Evolutionary conservation across 2,888 invertebrate species (phyloP).

Genomic region (Caenorhabditis sp.): DNA sequence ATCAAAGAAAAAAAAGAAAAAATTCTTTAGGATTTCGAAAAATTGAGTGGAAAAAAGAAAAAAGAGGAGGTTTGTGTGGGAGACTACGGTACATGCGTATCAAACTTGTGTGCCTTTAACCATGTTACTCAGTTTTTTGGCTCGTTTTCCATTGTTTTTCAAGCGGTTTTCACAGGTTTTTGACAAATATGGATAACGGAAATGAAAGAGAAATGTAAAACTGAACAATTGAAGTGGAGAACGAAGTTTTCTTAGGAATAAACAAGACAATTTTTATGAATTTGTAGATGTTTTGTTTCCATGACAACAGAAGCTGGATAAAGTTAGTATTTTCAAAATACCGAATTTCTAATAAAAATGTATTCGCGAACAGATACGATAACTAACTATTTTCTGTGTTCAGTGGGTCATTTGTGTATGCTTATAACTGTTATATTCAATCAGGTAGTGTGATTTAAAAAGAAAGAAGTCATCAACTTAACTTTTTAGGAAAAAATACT

Average conservation of each 20-base stretch:
- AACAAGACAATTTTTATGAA: neutral
- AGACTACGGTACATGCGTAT: slow-evolving; percentile 38
- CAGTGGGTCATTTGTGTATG: slow-evolving; percentile 80
- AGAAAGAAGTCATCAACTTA: too few species aligned
- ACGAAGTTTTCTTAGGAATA: neutral
- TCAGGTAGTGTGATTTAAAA: too few species aligned
- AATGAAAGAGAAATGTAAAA: neutral
- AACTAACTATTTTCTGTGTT: slow-evolving; percentile 80
- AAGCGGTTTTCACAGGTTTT: neutral
- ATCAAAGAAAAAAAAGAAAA: slow-evolving; percentile 33
- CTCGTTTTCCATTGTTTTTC: neutral
- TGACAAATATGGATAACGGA: neutral
- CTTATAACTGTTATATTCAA: slow-evolving; percentile 79
- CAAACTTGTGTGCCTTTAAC: slow-evolving; percentile 34
- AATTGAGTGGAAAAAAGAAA: slow-evolving; percentile 9
- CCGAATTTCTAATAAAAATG: slow-evolving; percentile 9
- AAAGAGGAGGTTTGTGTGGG: slow-evolving; percentile 1
- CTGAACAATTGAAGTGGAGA: neutral
- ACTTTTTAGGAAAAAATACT: slow-evolving; percentile 14
- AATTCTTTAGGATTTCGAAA: slow-evolving; percentile 36
- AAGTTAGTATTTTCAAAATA: neutral
- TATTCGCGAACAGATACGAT: slow-evolving; percentile 68
- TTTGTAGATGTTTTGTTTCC: neutral
- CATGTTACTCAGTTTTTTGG: neutral
- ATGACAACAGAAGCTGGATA: neutral